These are phyloP conservation scores for Mantis religiosa DNA, from an alignment of 2,888 invertebrate species.

Conservation along the genomic window DNA sequence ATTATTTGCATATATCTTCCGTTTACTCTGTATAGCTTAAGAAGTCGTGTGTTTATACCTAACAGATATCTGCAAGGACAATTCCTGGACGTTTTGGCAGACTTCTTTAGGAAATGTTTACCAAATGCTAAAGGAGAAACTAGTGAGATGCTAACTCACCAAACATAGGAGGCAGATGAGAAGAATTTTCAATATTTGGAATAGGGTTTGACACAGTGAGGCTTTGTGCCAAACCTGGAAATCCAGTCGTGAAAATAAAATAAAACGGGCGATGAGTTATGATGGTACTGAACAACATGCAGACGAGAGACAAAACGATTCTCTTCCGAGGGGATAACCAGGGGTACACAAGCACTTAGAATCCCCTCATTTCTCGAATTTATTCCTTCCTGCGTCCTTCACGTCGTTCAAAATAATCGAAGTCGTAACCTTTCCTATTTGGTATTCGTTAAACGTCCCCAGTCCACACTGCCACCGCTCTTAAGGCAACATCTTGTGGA, in stretches of 20 bases:
- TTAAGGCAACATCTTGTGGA: neutral
- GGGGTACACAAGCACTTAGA: neutral
- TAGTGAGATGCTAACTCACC: neutral
- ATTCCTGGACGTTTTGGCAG: neutral
- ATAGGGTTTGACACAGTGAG: neutral
- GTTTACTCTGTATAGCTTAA: too few relatives aligned
- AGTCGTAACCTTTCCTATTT: constrained; percentile 14
- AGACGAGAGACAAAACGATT: neutral
- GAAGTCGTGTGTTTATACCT: too few relatives aligned
- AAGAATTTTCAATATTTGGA: neutral
- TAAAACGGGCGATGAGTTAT: neutral
- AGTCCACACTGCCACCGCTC: neutral
- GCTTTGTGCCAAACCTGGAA: neutral
- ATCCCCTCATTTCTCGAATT: constrained; percentile 16
- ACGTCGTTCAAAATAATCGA: constrained; percentile 20
- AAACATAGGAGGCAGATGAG: neutral
- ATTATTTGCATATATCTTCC: too few relatives aligned
- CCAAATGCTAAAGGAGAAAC: neutral
- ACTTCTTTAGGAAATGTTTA: neutral
- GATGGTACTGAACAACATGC: neutral
- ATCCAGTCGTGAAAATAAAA: neutral
- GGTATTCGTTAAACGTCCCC: constrained; percentile 13
- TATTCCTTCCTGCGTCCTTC: neutral
- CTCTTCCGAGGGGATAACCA: neutral
- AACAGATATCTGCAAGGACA: neutral